Conservation (phyloP, 1,140 invertebrate genomes). For the Stegodyphus mimosarum region DNA sequence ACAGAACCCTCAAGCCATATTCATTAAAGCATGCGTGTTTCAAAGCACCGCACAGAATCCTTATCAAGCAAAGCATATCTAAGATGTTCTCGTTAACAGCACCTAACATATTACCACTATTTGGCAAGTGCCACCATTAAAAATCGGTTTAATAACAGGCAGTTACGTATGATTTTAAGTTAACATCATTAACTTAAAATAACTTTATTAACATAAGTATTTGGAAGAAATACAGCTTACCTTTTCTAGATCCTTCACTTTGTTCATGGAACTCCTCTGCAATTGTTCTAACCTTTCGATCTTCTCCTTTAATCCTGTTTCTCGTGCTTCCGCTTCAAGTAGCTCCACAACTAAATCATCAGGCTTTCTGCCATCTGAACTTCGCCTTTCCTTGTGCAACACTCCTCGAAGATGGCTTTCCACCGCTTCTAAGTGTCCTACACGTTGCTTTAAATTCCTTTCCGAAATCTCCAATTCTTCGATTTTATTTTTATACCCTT, state of each 20-base stretch:
- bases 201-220: slow-evolving; percentile 25
- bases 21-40: too few species aligned
- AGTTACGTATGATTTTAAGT: too few species aligned
- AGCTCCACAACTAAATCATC: slow-evolving; percentile 64
- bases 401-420: slow-evolving; percentile 63
- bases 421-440: slow-evolving; percentile 64
- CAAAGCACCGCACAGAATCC: too few species aligned
- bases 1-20: too few species aligned
- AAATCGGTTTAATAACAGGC: too few species aligned
- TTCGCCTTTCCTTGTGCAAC: slow-evolving; percentile 61
- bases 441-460: slow-evolving; percentile 58
- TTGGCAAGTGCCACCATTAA: too few species aligned
- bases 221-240: slow-evolving; percentile 62
- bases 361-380: slow-evolving; percentile 62
- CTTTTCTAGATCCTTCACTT: slow-evolving; percentile 65
- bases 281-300: slow-evolving; percentile 26
- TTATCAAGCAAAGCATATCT: too few species aligned
- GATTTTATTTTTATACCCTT: slow-evolving; percentile 72
- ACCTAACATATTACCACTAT: too few species aligned
- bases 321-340: slow-evolving; percentile 63
- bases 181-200: too few species aligned
- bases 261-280: slow-evolving; percentile 21
- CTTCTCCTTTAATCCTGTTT: slow-evolving; percentile 49
- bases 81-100: too few species aligned
- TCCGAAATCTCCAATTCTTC: slow-evolving; percentile 66